Base-by-base conservation (phyloP, 2,888 invertebrate species). In the Vanessa cardui region DNA sequence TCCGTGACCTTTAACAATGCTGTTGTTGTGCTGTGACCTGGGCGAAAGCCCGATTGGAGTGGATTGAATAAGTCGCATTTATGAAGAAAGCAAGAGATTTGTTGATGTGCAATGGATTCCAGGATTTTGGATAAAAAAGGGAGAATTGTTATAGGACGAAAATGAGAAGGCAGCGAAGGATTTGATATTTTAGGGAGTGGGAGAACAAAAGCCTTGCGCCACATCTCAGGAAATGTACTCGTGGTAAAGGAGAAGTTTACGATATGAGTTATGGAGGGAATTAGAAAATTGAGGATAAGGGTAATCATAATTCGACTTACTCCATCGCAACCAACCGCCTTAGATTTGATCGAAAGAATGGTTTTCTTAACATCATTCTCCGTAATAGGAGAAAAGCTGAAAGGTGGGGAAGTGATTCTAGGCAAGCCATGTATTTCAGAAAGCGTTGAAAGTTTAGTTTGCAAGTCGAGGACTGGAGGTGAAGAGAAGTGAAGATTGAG, bases 111-210 rank as follows among this genome's bases (percentile, higher is more conserved):
- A 54, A 54, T 54, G 16, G 54, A 54, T 15, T 54, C 31, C 31
- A 58, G 58, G 44, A 44, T n/a, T 58, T 58, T 58, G 58, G 44
- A 58, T 16, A 58, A 9, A 12, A 58, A 58, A 58, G 39, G 58
- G 44, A 58, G 44, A 2, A 58, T 58, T 16, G 58, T 44, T 44
- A 58, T 44, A 44, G 58, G 20, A 58, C 18, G 47, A 49, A 18
- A 49, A 16, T 49, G 47, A 1, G 26, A 31, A 8, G 31, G 12
- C 54, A 54, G 54, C 26, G 54, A 54, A 31, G 54, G 54, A 54
- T 54, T 54, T 54, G 54, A 20, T 54, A 54, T 54, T 54, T 54
- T 54, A 54, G 54, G 54, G 12, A 54, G 54, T 54, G 54, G 54
- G 54, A 54, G 54, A 54, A 54, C 54, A 54, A 54, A 54, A 31